Percentiles rank a stretch among this genome's conserved stretches.
Evolutionary conservation across 2,113 vertebrate species (phyloP).

Genomic region (Cyprinodon brontotheroides): DNA sequence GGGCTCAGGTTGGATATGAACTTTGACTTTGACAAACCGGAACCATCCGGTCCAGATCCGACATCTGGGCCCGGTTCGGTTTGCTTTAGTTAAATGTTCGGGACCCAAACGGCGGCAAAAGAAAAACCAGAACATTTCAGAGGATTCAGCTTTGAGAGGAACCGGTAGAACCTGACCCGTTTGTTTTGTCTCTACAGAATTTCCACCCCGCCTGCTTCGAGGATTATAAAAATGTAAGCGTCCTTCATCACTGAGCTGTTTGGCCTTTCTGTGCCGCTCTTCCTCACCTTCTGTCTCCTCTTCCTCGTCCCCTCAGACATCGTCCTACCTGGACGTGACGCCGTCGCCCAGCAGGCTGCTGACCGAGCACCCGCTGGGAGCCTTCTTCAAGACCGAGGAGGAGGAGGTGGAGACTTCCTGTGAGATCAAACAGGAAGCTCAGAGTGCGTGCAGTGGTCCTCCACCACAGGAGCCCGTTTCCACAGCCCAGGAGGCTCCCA

Average conservation of each 20-base stretch:
- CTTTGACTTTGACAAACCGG: no score
- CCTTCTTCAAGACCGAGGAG: conserved; percentile 87
- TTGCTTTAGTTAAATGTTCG: no score
- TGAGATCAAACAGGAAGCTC: conserved; percentile 84
- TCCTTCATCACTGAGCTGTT: no score
- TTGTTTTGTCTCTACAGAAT: conserved; percentile 80
- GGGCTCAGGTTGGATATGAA: background rate
- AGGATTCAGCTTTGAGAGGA: no score
- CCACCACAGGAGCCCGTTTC: conserved; percentile 38
- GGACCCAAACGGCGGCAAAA: no score
- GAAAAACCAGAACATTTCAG: no score
- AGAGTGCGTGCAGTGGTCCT: conserved; percentile 56
- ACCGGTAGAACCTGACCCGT: background rate
- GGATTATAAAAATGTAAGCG: conserved; percentile 97
- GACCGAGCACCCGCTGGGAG: conserved; percentile 89
- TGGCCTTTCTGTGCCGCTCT: background rate
- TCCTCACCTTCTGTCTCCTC: background rate
- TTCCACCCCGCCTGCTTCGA: conserved; percentile 98
- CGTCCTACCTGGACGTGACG: conserved; percentile 88
- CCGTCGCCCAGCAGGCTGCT: conserved; percentile 94
- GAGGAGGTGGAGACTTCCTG: conserved; percentile 37
- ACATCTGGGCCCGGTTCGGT: no score
- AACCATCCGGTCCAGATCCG: no score
- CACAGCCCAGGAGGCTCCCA: background rate
- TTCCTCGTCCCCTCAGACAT: conserved; percentile 77